A percentile compares a stretch with the other conserved stretches of the same genome.
These are phyloP conservation scores for Ceuthmochares aereus DNA, from an alignment of 2,113 vertebrate genomes.

Conservation along the genomic window DNA sequence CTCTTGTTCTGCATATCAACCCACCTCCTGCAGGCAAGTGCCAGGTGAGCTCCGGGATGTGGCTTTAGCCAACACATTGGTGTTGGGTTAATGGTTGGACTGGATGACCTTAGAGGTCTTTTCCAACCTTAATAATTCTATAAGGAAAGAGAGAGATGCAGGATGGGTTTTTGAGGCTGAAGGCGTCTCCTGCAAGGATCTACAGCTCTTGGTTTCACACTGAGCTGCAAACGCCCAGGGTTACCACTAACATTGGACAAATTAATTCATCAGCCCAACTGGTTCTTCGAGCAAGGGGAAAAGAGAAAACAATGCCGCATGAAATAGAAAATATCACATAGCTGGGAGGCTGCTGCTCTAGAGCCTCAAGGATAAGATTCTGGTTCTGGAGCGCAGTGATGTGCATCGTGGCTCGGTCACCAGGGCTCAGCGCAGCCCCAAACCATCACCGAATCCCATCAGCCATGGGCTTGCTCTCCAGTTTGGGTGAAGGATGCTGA, in stretches of 20 bases:
- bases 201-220: background rate
- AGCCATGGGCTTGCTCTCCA: background rate
- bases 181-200: background rate
- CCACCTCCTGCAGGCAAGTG: background rate
- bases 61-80: background rate
- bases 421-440: background rate
- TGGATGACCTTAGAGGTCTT: too few relatives aligned
- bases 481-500: background rate
- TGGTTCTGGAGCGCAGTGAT: background rate
- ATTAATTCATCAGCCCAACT: background rate
- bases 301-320: background rate
- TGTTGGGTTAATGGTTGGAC: too few relatives aligned
- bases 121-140: too few relatives aligned
- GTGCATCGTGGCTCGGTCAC: background rate
- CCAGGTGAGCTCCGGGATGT: background rate
- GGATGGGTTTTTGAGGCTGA: background rate
- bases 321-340: background rate
- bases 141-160: background rate
- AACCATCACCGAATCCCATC: background rate
- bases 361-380: background rate
- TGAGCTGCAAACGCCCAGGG: accelerated
- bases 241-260: background rate
- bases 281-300: background rate
- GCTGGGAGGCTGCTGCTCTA: background rate
- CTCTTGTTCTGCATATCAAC: background rate